Base-by-base conservation (phyloP, 2,888 invertebrate species). In the Platycheirus rosarum region DNA sequence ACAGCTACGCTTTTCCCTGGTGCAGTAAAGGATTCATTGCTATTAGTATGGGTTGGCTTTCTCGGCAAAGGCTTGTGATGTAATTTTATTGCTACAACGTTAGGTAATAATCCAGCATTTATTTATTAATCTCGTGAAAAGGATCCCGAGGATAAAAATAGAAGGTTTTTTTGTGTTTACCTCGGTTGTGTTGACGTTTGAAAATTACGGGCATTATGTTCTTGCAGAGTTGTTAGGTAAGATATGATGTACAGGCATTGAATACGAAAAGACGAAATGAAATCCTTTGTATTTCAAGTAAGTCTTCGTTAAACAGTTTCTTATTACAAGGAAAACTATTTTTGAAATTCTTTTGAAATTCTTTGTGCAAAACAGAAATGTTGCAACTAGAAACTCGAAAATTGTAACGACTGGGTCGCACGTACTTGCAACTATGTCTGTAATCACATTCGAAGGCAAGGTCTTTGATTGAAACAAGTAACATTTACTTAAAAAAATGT, bases 71-170 rank as follows among this genome's bases (percentile, higher is more conserved):
- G 48, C 60, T 75, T 70, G 79, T 79, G 75, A 74, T 57, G 69
- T 80, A 70, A 75, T 75, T 70, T 65, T 63, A 75, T 60, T 65
- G 79, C 69, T 70, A 69, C 79, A 75, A 57, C 79, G 63, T 74
- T 79, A 69, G 63, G 51, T 75, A 79, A 75, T 74, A 70, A 75
- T 65, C n/a, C n/a, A n/a, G n/a, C n/a, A n/a, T n/a, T n/a, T 53
- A 65, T 48, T 62, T 55, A 69, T 75, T 80, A 80, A 80, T 80
- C 75, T 65, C 20, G 11, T n/a, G 60, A 51, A 71, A 60, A 71
- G 35, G 42, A 66, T 68, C 11, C 44, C 42, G 42, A 18, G 32
- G 37, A 65, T 13, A 16, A 46, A 18, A 49, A 40, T 49, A 35
- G 35, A 18, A 37, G 40, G 40, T 18, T 7, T 7, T 35, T 23